phyloP scores from a whole-genome alignment of 2,113 vertebrate species.

The Vanacampus margaritifer region DNA sequence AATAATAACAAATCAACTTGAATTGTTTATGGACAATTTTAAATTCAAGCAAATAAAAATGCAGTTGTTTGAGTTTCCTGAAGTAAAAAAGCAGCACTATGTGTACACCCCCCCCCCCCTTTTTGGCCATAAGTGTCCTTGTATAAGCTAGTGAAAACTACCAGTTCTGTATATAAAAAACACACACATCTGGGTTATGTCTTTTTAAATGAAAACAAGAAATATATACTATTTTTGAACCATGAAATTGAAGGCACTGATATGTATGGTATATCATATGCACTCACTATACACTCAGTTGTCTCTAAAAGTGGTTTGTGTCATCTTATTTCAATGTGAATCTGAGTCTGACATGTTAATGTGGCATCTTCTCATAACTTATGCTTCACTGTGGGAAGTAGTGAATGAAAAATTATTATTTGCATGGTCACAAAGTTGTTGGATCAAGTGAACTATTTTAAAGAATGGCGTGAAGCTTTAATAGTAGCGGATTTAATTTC shows the following conservation, averaged over 20 bases:
- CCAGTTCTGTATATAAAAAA: constrained; percentile 46
- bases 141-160: constrained; percentile 61
- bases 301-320: constrained; percentile 56
- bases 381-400: constrained; percentile 18
- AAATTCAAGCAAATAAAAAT: constrained; percentile 14
- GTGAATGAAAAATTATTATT: constrained; percentile 39
- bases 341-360: constrained; percentile 14
- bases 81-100: constrained; percentile 17
- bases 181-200: constrained; percentile 42
- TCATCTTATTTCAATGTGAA: constrained; percentile 44
- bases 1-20: background rate
- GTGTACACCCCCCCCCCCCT: background rate
- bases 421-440: constrained; percentile 67
- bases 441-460: constrained; percentile 76
- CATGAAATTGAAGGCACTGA: constrained; percentile 65
- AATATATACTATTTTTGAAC: constrained; percentile 68
- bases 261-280: constrained; percentile 59
- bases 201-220: constrained; percentile 61
- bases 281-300: constrained; percentile 55
- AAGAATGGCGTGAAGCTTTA: constrained; percentile 94
- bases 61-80: constrained; percentile 5
- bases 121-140: constrained; percentile 74
- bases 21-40: constrained; percentile 8
- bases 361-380: constrained; percentile 28
- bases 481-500: constrained; percentile 87